A percentile compares a stretch with the other conserved stretches of the same genome.
Evolutionary conservation across 1,140 invertebrate genomes (phyloP).

Genomic region (Brachionus rotundiformis): DNA sequence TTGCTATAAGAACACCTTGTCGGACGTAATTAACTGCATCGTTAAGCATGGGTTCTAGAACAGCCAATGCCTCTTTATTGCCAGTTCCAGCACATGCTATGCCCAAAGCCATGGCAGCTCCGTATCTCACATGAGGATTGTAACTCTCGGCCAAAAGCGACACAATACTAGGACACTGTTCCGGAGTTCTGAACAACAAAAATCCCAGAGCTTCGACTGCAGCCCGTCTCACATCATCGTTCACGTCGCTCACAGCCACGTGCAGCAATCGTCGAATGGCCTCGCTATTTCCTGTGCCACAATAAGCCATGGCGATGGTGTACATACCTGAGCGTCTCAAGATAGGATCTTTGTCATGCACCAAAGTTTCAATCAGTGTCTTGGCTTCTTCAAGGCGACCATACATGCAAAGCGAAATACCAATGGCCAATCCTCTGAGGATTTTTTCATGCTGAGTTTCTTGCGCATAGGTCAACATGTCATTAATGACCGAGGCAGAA

Average conservation of each 20-base stretch:
- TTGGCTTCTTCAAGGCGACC: conserved; percentile 93
- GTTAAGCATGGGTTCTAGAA: conserved; percentile 96
- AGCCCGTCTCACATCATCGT: conserved; percentile 94
- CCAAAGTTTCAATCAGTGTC: conserved; percentile 82
- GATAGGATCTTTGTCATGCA: conserved; percentile 68
- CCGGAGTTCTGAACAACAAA: conserved; percentile 87
- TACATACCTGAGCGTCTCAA: conserved; percentile 84
- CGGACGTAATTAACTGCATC: conserved; percentile 98
- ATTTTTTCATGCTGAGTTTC: conserved; percentile 99
- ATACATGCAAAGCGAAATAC: conserved; percentile 94
- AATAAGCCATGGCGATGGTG: conserved; percentile 96
- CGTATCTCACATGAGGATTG: conserved; percentile 97
- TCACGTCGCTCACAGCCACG: conserved; percentile 95
- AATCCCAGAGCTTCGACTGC: conserved; percentile 97
- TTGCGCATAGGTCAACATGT: conserved; percentile 77
- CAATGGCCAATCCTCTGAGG: conserved; percentile 86
- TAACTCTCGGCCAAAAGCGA: conserved; percentile 95
- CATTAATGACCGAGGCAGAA: conserved; percentile 81
- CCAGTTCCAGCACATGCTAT: conserved; percentile 97
- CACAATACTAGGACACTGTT: conserved; percentile 94
- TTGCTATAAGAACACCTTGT: conserved; percentile 90
- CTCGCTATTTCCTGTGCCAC: conserved; percentile 93
- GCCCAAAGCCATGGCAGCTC: conserved; percentile 96
- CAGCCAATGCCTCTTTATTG: conserved; percentile 87
- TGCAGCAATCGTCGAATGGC: conserved; percentile 91